Base-by-base conservation (phyloP, 1,140 invertebrate species). In the Pogonomyrmex californicus region DNA sequence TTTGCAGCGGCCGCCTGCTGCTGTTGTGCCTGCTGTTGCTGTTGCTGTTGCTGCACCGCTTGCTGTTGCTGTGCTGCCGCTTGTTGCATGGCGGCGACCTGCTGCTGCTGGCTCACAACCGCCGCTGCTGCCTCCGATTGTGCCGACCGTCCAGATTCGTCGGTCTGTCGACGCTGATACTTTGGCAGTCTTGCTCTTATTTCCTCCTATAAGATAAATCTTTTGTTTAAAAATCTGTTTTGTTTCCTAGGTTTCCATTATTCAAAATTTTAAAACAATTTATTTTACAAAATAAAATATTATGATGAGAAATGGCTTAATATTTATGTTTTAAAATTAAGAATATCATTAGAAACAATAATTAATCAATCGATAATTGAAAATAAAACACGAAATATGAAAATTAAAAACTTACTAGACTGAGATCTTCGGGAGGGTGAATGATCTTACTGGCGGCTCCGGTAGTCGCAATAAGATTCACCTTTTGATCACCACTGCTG, bases 401-500 rank as follows among this genome's bases (percentile, higher is more conserved):
- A 65, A 7, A 36, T 33, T 36, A 10, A 62, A 38, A 78, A 95
- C 96, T 96, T 95, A 97, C 97, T 94, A 98, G 90, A 63, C 98
- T 99, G 60, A 99, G 97, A 95, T 99, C 99, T 95, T 99, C 98
- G 38, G 98, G 97, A 38, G 99, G 99, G 95, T 99, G 99, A 92
- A 99, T 97, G 75, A 99, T 99, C 96, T 98, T 98, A 93, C 98
- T 98, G 30, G 98, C 97, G 41, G 98, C 97, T 77, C 98, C 97
- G 82, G 98, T 98, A 12, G 97, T 97, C 44, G 97, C 97, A 17
- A 98, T 97, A 44, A 98, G 96, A 87, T 97, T 96, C 49, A 97
- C 96, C 96, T 97, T 98, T 75, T 96, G 96, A 91, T 95, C 96
- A 91, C 87, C 95, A 92, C 95, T 95, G 91, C 86, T 94, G 91